These are phyloP conservation scores for Corydoras maculifer DNA, from an alignment of 2,113 vertebrate genomes.

Conservation along the genomic window DNA sequence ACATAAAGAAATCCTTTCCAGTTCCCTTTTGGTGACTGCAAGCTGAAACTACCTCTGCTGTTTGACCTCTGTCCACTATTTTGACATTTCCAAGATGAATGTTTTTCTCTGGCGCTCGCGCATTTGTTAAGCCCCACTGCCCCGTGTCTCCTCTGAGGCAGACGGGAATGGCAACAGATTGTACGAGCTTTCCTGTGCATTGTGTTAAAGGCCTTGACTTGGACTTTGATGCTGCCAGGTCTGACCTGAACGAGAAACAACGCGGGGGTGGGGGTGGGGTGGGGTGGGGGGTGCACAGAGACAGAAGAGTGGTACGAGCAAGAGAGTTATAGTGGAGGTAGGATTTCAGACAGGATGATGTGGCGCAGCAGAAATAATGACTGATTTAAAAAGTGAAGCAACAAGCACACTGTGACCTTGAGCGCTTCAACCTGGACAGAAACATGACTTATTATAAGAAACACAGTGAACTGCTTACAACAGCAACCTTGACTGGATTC, in stretches of 20 bases:
- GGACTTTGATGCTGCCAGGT: slow-evolving; percentile 34
- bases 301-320: not conserved
- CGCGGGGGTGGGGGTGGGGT: too few relatives aligned
- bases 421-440: slow-evolving; percentile 7
- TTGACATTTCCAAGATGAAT: slow-evolving; percentile 8
- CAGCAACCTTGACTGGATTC: slow-evolving; percentile 3
- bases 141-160: slow-evolving; percentile 28
- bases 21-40: not conserved
- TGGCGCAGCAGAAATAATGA: slow-evolving; percentile 22
- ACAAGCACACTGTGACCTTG: slow-evolving; percentile 14
- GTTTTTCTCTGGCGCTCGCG: not conserved
- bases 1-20: not conserved
- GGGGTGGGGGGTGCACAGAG: not conserved
- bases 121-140: not conserved
- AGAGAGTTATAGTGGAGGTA: slow-evolving; percentile 1
- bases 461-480: slow-evolving; percentile 3
- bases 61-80: slow-evolving; percentile 5
- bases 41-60: not conserved
- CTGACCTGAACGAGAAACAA: not conserved
- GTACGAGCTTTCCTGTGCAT: slow-evolving; percentile 49
- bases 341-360: not conserved
- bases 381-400: slow-evolving; percentile 14
- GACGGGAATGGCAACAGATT: slow-evolving; percentile 38
- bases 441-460: slow-evolving; percentile 1
- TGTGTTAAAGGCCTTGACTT: slow-evolving; percentile 49